Conservation (phyloP, 2,113 vertebrate genomes). For the Redunca redunca region DNA sequence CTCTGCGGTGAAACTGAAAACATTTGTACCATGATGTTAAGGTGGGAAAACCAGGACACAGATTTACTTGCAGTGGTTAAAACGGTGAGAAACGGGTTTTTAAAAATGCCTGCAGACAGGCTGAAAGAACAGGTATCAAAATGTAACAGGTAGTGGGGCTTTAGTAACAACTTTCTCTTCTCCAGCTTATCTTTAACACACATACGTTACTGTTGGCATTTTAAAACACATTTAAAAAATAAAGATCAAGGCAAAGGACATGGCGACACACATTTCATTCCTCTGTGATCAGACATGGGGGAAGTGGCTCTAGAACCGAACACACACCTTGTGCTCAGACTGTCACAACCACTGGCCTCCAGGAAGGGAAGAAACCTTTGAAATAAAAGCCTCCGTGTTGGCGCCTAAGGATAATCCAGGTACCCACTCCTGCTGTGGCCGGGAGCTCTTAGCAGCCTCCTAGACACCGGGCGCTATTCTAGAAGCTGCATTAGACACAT, state of each 20-base stretch:
- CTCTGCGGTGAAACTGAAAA: neutral
- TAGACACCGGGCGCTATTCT: accelerated
- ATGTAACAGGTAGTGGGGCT: no score
- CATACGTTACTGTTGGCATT: neutral
- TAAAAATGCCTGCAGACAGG: neutral
- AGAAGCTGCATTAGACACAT: neutral
- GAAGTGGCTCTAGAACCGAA: accelerated
- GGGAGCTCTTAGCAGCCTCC: neutral
- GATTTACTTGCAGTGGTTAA: no score
- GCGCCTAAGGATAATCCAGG: neutral
- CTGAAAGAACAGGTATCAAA: neutral
- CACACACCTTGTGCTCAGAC: accelerated
- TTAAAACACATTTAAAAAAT: neutral
- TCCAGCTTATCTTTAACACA: neutral
- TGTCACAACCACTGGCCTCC: neutral
- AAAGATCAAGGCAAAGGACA: neutral
- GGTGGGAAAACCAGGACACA: neutral
- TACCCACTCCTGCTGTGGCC: neutral
- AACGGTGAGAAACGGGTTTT: neutral
- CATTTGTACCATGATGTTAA: accelerated
- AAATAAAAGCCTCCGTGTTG: accelerated
- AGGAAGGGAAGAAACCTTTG: neutral
- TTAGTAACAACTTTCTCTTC: neutral
- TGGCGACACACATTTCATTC: accelerated
- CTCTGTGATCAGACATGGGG: neutral